Evolutionary conservation across 2,113 vertebrate species (phyloP).

Genomic region (Chaetops frenatus): DNA sequence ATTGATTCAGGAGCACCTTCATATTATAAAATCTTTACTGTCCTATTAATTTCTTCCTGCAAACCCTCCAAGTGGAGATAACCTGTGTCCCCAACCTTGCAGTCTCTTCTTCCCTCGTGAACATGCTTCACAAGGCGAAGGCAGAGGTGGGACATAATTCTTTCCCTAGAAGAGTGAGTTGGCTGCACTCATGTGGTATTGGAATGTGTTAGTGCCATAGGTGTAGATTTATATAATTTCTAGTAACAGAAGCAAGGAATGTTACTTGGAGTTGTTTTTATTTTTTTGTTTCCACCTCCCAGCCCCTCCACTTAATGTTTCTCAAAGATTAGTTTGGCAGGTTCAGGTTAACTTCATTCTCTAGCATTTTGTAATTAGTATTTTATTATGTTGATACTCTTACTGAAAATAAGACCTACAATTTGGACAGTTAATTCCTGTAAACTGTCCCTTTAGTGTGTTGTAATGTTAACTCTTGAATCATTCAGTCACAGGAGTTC

Average conservation of each 20-base stretch:
- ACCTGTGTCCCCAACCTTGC: rapidly evolving
- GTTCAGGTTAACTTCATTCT: neutral
- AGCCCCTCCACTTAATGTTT: neutral
- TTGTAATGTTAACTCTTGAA: neutral
- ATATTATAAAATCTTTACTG: neutral
- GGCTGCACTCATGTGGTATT: neutral
- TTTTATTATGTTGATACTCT: neutral
- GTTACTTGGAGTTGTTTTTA: neutral
- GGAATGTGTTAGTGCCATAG: neutral
- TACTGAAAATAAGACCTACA: neutral
- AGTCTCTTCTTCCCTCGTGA: neutral
- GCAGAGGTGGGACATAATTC: neutral
- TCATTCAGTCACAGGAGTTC: neutral
- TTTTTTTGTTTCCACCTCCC: neutral
- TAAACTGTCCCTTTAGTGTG: neutral
- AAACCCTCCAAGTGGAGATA: neutral
- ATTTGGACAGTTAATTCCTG: neutral
- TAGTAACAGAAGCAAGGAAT: neutral
- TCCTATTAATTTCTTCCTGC: neutral
- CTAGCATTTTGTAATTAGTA: neutral
- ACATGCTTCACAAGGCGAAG: neutral
- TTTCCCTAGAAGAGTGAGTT: neutral
- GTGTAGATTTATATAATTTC: neutral
- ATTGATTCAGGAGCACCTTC: neutral
- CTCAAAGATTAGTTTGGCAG: neutral